Evolutionary conservation across 2,888 invertebrate genomes (phyloP), one percentile per base, ranked within the genome.

Genomic region (Ganaspis brasiliensis): DNA sequence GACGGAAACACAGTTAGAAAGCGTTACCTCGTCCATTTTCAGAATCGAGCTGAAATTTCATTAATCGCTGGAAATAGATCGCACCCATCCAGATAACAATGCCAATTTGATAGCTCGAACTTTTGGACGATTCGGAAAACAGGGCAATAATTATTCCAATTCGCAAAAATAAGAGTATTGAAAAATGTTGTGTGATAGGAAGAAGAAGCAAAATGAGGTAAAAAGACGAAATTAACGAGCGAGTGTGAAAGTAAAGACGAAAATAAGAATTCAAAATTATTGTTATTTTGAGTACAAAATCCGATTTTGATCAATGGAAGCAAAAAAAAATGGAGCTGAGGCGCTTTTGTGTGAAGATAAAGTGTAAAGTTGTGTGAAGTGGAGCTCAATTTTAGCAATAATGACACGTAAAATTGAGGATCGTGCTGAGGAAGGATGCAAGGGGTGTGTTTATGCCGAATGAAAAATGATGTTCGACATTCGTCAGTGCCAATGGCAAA

Each of bases 11-110:
- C 81, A 83, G 86, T 86, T 84, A 84, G 63, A 35, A 49, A 75
- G 24, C 35, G 49, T 72, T 52, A 35, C 19, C 10, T 52, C 56
- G 72, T 72, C 49, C 52, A 37, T 67, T 49, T 61, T 24, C 78
- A 63, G 74, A 74, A 75, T 73, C 49, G 49, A 52, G 75, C 76
- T 78, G 82, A 85, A 87, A 88, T 86, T 87, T 85, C 82, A 86
- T 88, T 86, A 88, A 85, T 80, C 81, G 80, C 75, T 82, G 84
- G 84, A 87, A 87, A 88, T 87, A 81, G 85, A 87, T 81, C 80
- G 81, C 78, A 76, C 75, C 77, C 76, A 76, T 79, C 77, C 79
- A 83, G 81, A 84, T 83, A 86, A 86, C 86, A 80, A 81, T 79
- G 75, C 78, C 76, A 79, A 72, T 75, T 81, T 76, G 81, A 85